Percentiles rank a stretch among this genome's conserved stretches.
These are phyloP conservation scores for Recurvirostra avosetta DNA, from an alignment of 2,113 vertebrate species.

Conservation along the genomic window DNA sequence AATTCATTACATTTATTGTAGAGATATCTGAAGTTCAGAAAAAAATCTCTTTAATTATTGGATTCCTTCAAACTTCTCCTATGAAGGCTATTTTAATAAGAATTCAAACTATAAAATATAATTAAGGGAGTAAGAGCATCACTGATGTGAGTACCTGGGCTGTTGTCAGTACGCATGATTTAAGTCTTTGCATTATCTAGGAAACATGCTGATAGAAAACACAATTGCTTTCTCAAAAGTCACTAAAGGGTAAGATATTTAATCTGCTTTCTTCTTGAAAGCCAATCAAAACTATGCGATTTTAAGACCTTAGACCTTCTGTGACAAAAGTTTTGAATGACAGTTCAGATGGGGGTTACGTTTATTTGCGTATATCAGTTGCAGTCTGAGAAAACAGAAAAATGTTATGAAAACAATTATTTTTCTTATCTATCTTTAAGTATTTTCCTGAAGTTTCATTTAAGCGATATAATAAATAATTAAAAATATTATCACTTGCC, in stretches of 20 bases:
- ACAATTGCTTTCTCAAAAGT: background rate
- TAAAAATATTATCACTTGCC: background rate
- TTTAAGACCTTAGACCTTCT: background rate
- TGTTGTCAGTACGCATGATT: background rate
- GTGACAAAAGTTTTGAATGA: background rate
- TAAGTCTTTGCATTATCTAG: background rate
- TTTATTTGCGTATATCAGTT: background rate
- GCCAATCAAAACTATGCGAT: background rate
- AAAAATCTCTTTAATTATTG: background rate
- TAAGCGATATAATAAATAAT: background rate
- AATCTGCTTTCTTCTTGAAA: background rate
- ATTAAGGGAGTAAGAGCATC: background rate
- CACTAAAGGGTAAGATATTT: background rate
- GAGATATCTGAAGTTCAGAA: background rate
- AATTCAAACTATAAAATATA: background rate
- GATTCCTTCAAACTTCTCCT: background rate
- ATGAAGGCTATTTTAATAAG: background rate
- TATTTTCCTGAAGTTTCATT: background rate
- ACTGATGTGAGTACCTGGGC: background rate
- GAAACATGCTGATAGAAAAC: background rate
- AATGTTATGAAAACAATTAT: background rate
- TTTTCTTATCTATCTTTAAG: background rate
- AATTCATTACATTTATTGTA: background rate
- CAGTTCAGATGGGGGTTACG: background rate
- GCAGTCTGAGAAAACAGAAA: background rate